Conservation (phyloP, 2,797 vertebrate genomes). For the Morus bassanus region DNA sequence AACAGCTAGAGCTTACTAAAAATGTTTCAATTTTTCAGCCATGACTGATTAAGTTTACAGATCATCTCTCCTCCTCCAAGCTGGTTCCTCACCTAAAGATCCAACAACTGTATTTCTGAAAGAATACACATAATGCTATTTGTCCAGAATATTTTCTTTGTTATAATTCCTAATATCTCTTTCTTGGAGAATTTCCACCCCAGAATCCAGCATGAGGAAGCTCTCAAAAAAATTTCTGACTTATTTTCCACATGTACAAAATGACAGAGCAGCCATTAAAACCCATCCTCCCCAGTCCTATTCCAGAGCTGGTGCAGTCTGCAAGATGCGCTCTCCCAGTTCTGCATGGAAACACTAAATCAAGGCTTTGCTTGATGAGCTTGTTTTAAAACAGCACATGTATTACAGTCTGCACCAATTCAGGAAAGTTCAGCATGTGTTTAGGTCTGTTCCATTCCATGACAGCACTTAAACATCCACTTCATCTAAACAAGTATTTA, state of each 20-base stretch:
- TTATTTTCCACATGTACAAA: not conserved
- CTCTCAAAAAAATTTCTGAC: not conserved
- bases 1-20: not conserved
- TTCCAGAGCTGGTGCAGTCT: not conserved
- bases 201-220: not conserved
- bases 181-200: not conserved
- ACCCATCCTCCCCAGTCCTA: not conserved
- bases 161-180: not conserved
- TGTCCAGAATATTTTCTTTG: not conserved
- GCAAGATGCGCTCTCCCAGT: not conserved
- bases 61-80: not conserved
- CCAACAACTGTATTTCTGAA: not conserved
- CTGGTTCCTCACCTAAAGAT: not conserved
- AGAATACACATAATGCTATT: not conserved
- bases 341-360: not conserved
- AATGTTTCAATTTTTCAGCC: not conserved
- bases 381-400: not conserved
- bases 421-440: not conserved
- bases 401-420: not conserved
- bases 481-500: not conserved
- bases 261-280: not conserved
- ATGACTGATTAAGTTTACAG: not conserved
- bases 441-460: not conserved
- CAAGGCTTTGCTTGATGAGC: not conserved
- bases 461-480: not conserved